Base-by-base conservation (phyloP, 2,797 vertebrate genomes). In the Malurus splendens region DNA sequence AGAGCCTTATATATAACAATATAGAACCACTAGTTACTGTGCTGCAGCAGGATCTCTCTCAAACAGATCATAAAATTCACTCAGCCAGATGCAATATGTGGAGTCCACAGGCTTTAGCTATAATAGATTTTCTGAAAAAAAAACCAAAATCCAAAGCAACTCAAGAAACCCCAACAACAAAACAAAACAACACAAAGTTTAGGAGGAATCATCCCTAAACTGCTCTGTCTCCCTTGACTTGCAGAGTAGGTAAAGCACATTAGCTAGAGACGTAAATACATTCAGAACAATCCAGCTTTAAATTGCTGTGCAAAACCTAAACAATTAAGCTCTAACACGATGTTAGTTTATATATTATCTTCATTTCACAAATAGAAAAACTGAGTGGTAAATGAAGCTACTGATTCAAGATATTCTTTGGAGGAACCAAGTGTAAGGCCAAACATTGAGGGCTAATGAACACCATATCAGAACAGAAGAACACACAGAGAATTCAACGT, bases 61-160 rank as follows among this genome's bases (percentile, higher is more conserved):
- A 61, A 59, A 84, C 10, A 14, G 32, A 57, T 9, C 18, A 47
- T 55, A 89, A 68, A 93, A 88, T n/a, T 57, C 60, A 64, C 32
- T 10, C 27, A 56, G 60, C 33, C 48, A 90, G 54, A 59, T 32
- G 38, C 3, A 4, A 20, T 77, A 76, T 12, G 57, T 33, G 38
- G 17, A 78, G 25, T 60, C 30, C 24, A 70, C 18, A 56, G 41
- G 18, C 14, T 90, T 81, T 28, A 33, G 33, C 3, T 42, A 19
- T 12, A 70, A 84, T 18, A 68, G 12, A 54, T 65, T 59, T 79
- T 66, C 48, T 24, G 25, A 10, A 14, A 20, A 50, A 39, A 50
- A n/a, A 19, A 5, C 8, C 5, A 14, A 30, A 38, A 28, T 18
- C 18, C 11, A 60, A 56, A 48, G 7, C 10, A n/a, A 66, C 60